A percentile compares a stretch with the other conserved stretches of the same genome.
These are phyloP conservation scores for Listronotus bonariensis DNA, from an alignment of 1,140 invertebrate species.

Conservation along the genomic window DNA sequence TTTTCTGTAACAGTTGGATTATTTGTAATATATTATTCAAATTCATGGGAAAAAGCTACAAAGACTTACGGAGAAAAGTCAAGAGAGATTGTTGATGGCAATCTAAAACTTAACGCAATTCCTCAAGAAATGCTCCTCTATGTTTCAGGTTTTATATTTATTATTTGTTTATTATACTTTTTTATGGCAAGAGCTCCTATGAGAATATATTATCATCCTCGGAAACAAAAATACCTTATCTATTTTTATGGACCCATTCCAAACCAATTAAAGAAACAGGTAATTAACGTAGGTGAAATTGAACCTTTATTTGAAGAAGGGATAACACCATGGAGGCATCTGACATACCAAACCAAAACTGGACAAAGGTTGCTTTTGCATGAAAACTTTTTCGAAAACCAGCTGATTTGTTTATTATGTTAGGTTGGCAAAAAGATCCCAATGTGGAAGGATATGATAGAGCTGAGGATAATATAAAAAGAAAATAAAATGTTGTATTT, in stretches of 20 bases:
- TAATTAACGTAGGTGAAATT: conserved; percentile 35
- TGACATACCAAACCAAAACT: conserved; percentile 33
- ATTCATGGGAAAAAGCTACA: background rate
- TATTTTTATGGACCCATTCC: conserved; percentile 42
- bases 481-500: too few relatives aligned
- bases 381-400: conserved; percentile 48
- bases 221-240: conserved; percentile 39
- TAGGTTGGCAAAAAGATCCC: conserved; percentile 42
- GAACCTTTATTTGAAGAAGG: conserved; percentile 10
- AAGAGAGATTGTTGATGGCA: background rate
- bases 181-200: conserved; percentile 41
- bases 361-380: conserved; percentile 41
- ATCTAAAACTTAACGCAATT: conserved; percentile 2
- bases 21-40: conserved; percentile 4
- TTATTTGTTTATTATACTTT: conserved; percentile 35
- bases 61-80: background rate
- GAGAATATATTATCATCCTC: conserved; percentile 42
- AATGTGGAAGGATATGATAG: too few relatives aligned
- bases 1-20: conserved; percentile 20
- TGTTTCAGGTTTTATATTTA: conserved; percentile 25
- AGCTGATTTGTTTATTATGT: conserved; percentile 49
- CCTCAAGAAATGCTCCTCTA: conserved; percentile 36
- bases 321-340: conserved; percentile 32
- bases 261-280: conserved; percentile 26
- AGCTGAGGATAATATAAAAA: too few relatives aligned